Base-by-base conservation (phyloP, 2,113 vertebrate species). In the Chrysochloris asiatica region DNA sequence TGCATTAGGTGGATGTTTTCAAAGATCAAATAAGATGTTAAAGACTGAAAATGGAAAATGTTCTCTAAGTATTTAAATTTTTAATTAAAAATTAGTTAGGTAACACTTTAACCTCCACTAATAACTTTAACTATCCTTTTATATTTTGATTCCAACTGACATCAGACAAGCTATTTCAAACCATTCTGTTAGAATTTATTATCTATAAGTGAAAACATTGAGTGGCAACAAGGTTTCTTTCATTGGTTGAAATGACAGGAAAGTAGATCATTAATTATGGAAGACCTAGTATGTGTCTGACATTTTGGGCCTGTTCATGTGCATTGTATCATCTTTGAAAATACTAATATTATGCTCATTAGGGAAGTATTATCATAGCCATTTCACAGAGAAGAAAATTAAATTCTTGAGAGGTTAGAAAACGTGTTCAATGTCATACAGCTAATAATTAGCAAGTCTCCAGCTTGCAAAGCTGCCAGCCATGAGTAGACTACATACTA, bases 381-480 rank as follows among this genome's bases (percentile, higher is more conserved):
- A 91, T 86, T 93, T 86, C 63, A 86, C 14, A 81, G 50, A 77
- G 33, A 92, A 61, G 19, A 83, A 81, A 81, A 67, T 72, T 80
- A 26, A 77, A 43, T 82, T 56, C 83, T 54, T 67, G n/a, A 88
- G 56, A 61, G 13, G n/a, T 73, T 48, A 48, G 24, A 22, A 56
- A 65, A 92, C 52, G 84, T 76, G 87, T 30, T 54, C 87, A 52
- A 92, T 38, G 45, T 77, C 72, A 54, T 56, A 43, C 16, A 81
- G 9, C 22, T 92, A 72, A 77, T 69, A 84, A 78, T 78, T 67
- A 78, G 3, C 30, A 56, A 41, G 48, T 54, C 28, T 72, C 52
- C 48, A 56, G 8, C 52, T 77, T 91, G 14, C 67, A 90, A 75
- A 90, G 8, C 43, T 76, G 22, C 10, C 38, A 77, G 38, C 24